phyloP scores from a whole-genome alignment of 2,113 vertebrate species.

The Equus przewalskii region DNA sequence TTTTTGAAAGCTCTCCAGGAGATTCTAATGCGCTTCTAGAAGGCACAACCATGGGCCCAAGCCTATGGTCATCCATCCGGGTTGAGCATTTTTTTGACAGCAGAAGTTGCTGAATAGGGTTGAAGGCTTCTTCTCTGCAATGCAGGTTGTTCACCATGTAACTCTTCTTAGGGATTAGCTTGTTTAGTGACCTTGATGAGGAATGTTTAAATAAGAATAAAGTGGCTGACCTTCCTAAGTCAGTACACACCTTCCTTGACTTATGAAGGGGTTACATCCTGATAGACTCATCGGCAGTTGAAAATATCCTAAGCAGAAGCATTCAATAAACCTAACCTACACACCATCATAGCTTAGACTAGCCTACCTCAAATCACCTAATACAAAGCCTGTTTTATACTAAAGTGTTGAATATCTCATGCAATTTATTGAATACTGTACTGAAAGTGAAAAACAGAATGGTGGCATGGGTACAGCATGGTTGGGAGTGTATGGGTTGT shows the following conservation, averaged over 20 bases:
- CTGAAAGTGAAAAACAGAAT: too few species aligned
- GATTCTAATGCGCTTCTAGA: neutral
- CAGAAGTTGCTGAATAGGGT: neutral
- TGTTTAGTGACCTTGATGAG: neutral
- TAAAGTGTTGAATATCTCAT: too few species aligned
- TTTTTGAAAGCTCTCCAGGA: neutral
- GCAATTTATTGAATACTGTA: too few species aligned
- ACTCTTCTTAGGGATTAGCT: neutral
- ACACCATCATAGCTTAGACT: too few species aligned
- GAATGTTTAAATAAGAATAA: neutral
- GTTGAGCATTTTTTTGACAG: rapidly evolving
- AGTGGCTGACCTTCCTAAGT: neutral
- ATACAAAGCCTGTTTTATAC: too few species aligned
- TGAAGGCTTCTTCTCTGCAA: neutral
- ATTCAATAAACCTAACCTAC: too few species aligned
- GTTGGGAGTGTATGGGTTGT: too few species aligned
- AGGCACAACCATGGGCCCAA: neutral
- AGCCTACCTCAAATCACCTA: too few species aligned
- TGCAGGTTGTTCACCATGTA: neutral
- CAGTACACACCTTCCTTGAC: neutral
- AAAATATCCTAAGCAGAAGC: too few species aligned
- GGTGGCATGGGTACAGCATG: too few species aligned
- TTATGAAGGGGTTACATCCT: too few species aligned
- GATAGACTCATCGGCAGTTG: too few species aligned
- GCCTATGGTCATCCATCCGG: rapidly evolving